phyloP scores from a whole-genome alignment of 2,888 invertebrate genomes.

The Lithophane semibrunnea region DNA sequence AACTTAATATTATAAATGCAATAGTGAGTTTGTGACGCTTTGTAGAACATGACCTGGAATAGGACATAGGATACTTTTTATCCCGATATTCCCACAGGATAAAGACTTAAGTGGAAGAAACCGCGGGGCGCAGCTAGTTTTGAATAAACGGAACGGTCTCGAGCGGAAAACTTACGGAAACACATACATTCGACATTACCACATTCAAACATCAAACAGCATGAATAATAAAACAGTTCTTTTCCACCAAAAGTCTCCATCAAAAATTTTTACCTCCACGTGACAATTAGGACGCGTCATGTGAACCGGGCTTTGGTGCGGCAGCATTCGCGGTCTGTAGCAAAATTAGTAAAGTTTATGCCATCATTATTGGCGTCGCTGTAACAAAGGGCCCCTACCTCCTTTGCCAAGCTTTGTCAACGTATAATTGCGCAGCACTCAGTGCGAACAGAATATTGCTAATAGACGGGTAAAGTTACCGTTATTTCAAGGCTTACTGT shows the following conservation, averaged over 20 bases:
- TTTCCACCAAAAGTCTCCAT: neutral
- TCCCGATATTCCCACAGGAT: too few relatives aligned
- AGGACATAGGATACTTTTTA: too few relatives aligned
- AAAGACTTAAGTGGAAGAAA: too few relatives aligned
- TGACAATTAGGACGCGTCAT: constrained; percentile 48
- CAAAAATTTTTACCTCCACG: constrained; percentile 33
- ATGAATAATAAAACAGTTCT: constrained; percentile 13
- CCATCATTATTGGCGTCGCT: constrained; percentile 82
- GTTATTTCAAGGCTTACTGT: constrained; percentile 62
- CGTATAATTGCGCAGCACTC: constrained; percentile 79
- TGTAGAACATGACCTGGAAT: too few relatives aligned
- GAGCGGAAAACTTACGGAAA: neutral
- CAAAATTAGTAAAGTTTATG: constrained; percentile 87
- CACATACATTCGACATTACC: constrained; percentile 2
- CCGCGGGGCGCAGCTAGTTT: too few relatives aligned
- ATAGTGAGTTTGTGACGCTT: too few relatives aligned
- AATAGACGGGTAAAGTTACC: constrained; percentile 67
- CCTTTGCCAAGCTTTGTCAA: constrained; percentile 77
- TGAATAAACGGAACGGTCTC: neutral
- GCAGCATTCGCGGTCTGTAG: constrained; percentile 74
- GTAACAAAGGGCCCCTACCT: constrained; percentile 79
- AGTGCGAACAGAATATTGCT: constrained; percentile 63
- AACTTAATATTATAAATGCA: too few relatives aligned
- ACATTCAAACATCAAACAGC: constrained; percentile 8
- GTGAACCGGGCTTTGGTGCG: constrained; percentile 58